Base-by-base conservation (phyloP, 1,140 invertebrate species). In the Trichomalopsis sarcophagae region DNA sequence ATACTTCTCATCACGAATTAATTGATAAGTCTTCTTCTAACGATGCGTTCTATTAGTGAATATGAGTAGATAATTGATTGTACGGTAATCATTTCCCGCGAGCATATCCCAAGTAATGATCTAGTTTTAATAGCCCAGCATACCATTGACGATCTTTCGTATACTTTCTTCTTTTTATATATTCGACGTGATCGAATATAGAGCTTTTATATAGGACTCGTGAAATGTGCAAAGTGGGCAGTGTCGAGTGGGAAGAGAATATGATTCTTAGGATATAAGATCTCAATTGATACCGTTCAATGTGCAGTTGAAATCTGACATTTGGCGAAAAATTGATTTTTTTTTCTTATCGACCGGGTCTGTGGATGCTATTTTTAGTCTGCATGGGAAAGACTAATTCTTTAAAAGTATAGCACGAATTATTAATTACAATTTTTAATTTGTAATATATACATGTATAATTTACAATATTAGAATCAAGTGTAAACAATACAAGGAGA, bases 281-380 rank as follows among this genome's bases (percentile, higher is more conserved):
- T 47, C 44, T 13, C 9, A 14, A 47, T 44, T 71, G n/a, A 71
- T 69, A 69, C 6, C n/a, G n/a, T 81, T 23, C 13, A 71, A 17
- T 47, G 66, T 71, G 79, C 21, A 71, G 79, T 81, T 79, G 17
- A 40, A 71, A 81, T 80, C 66, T 71, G 68, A 81, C 36, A 44
- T 71, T 81, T 69, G 47, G 11, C 30, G 36, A 47, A 71, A 47
- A 30, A 81, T 69, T 71, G 36, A 14, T 9, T 79, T 66, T 66
- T 66, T 17, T 30, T 68, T 21, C 21, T 27, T 68, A 68, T n/a
- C 21, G 55, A 62, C 7, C 55, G 55, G 2, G 47, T 62, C 55
- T 7, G 55, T n/a, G 55, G 21, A 62, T 62, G 21, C 55, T 62
- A 62, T 62, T 62, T 62, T 7, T n/a, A 62, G 21, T 62, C 21